These are phyloP conservation scores for Phoenicopterus ruber DNA, from an alignment of 2,113 vertebrate genomes.

Conservation along the genomic window DNA sequence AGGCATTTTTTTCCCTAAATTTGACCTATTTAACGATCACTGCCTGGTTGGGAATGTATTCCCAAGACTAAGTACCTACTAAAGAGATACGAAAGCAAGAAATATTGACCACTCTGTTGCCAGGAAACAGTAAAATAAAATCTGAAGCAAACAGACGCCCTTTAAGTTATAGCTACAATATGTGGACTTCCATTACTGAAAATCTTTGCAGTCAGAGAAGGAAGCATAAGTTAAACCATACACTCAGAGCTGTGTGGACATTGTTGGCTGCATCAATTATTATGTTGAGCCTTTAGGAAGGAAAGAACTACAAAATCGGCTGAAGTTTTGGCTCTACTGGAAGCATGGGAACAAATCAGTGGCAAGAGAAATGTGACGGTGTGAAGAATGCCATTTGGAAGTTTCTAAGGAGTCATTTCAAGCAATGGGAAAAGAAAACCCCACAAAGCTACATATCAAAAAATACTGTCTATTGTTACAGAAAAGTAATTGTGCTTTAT, in stretches of 20 bases:
- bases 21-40: background rate
- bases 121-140: conserved; percentile 17
- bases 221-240: background rate
- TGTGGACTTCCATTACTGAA: background rate
- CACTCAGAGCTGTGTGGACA: background rate
- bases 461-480: background rate
- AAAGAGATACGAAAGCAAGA: background rate
- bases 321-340: background rate
- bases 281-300: background rate
- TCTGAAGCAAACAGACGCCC: background rate
- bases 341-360: background rate
- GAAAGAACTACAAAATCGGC: background rate
- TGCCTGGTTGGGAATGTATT: background rate
- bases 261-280: background rate
- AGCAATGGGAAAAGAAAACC: background rate
- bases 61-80: background rate
- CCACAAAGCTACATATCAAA: background rate
- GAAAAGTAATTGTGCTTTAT: background rate
- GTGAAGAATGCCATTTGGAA: background rate
- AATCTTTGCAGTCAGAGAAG: background rate
- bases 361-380: background rate
- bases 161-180: conserved; percentile 8
- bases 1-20: background rate
- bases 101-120: background rate
- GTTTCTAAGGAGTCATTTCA: background rate